Conservation (phyloP, 2,113 vertebrate species). For the Charadrius vociferus region DNA sequence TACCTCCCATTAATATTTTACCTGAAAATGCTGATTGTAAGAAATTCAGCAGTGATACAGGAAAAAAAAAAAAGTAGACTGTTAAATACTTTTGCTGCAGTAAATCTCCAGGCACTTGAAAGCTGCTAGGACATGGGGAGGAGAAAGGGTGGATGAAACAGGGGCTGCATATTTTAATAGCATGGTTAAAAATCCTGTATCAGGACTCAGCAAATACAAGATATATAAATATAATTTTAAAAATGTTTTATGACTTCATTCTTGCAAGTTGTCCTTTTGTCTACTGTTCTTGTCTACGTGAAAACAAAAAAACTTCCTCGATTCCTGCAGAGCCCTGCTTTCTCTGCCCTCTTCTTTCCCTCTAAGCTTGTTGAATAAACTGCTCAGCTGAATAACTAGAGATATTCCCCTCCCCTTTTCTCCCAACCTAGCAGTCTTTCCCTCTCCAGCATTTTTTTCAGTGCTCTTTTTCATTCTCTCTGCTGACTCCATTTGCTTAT, state of each 20-base stretch:
- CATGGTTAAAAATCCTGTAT: conserved; percentile 10
- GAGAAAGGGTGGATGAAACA: conserved; percentile 45
- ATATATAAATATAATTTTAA: not conserved
- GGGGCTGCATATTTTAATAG: conserved; percentile 29
- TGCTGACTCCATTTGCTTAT: conserved; percentile 70
- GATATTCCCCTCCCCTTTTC: conserved; percentile 20
- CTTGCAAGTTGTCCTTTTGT: conserved; percentile 39
- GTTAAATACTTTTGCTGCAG: conserved; percentile 40
- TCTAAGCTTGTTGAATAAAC: conserved; percentile 57
- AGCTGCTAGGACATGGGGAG: not conserved
- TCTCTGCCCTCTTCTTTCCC: conserved; percentile 46
- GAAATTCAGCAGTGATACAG: not conserved
- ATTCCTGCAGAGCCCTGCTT: conserved; percentile 48
- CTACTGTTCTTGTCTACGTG: conserved; percentile 12
- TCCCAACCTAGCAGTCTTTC: conserved; percentile 61
- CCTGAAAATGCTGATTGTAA: conserved; percentile 51
- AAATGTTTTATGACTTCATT: conserved; percentile 15
- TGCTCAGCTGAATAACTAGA: conserved; percentile 53
- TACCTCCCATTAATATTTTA: conserved; percentile 49
- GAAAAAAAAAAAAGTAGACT: conserved; percentile 15
- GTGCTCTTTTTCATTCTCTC: conserved; percentile 71
- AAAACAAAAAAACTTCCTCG: not conserved
- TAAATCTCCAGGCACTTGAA: conserved; percentile 24
- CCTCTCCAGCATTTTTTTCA: conserved; percentile 67
- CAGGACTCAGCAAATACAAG: not conserved